Evolutionary conservation across 2,888 invertebrate species (phyloP), one percentile per base, ranked within the genome.

Genomic region (Pseudococcus jackbeardsleyi): DNA sequence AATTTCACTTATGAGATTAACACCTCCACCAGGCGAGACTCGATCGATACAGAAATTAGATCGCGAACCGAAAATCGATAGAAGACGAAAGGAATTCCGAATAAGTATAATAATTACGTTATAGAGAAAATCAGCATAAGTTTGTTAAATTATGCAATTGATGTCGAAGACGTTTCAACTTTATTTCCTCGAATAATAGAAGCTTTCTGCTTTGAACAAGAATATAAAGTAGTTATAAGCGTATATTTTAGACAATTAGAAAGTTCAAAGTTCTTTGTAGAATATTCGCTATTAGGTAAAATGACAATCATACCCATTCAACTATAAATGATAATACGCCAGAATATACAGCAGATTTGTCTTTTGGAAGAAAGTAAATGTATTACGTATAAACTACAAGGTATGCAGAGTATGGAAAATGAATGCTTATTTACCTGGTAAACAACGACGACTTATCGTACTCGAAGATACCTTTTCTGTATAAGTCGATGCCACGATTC

Each of bases 401-500:
- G 19, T 33, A 33, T 33, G 26, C 3, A 33, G 26, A 33, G 19
- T 59, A 59, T 59, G 19, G 59, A 19, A 59, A 26, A 72, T 72
- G 11, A 33, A 33, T 72, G 68, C 42, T n/a, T n/a, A 79, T 42
- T 79, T 79, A 79, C 79, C 79, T 79, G 79, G 79, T 19, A 79
- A 79, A 79, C n/a, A 42, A 79, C 39, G 79, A 42, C 8, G 79
- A 79, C 19, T 84, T 84, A 46, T 84, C 84, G 26, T 19, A 46
- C 15, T 84, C 84, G 84, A 84, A 84, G 84, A 84, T 22, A 22
- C 84, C 50, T 33, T 87, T 48, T 17, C 87, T 46, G 19, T 50
- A 87, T 6, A 87, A 26, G 19, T 87, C 79, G 22, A 87, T 50
- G 8, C 87, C 87, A 22, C 87, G 87, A 59, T 79, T 79, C 39